Evolutionary conservation across 2,113 vertebrate species (phyloP), one percentile per base, ranked within the genome.

Genomic region (Otis tarda): DNA sequence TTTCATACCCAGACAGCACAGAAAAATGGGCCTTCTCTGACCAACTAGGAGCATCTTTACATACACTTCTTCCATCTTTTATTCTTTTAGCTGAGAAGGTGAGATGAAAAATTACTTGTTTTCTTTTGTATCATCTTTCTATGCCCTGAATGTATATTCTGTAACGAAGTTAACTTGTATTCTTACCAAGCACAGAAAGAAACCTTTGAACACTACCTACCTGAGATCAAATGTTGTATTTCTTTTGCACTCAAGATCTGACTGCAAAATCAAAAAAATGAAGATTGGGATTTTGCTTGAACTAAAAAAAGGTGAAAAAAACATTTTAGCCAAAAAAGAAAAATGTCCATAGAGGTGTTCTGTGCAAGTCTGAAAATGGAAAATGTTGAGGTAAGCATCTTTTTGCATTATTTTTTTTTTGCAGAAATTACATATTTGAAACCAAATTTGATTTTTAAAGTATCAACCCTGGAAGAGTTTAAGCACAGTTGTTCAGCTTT

Each of bases 121-220:
- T 97, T 95, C 52, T 78, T 87, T 96, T 70, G 4, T 71, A 50
- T 88, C 50, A 45, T 80, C 74, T 73, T 91, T 75, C 78, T 65
- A 33, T 90, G 69, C 70, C 69, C 67, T 89, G 56, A 33, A 75
- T 73, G 22, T 69, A 93, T 47, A 43, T 59, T 93, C 91, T 80
- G 64, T 27, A 82, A 89, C n/a, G 88, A 96, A 91, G 86, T 78
- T 94, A 93, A 89, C 84, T 87, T 79, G 70, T 89, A 65, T 67
- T 92, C 86, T 83, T 94, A 82, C 89, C 35, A 86, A 84, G 79
- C 2, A 2, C 49, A 80, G 47, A 60, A 79, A 76, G 59, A 55
- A 89, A 79, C 27, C 61, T 95, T 95, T 93, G 87, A 95, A 95
- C 13, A 93, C 70, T 31, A 68, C 27, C 80, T 90, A 82, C 49